phyloP scores from a whole-genome alignment of 2,888 invertebrate genomes.

The Shargacucullia verbasci region DNA sequence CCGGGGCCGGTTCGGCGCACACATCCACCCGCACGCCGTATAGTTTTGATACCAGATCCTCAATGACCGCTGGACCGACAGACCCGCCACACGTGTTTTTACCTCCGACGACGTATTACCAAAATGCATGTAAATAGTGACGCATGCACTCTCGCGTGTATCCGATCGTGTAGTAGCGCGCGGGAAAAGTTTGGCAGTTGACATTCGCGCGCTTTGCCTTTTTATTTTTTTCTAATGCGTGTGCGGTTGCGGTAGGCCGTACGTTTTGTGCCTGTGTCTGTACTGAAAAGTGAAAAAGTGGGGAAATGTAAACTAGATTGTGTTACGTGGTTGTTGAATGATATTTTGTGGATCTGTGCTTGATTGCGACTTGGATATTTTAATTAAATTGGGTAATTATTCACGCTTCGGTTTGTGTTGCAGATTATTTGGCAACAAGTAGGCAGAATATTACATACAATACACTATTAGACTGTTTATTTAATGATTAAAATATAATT shows the following conservation, averaged over 20 bases:
- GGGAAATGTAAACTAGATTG: slow-evolving; percentile 29
- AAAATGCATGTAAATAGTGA: slow-evolving; percentile 83
- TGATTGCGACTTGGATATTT: slow-evolving; percentile 42
- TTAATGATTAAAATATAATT: not conserved
- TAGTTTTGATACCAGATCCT: slow-evolving; percentile 84
- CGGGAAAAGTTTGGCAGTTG: slow-evolving; percentile 75
- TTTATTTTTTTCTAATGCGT: slow-evolving; percentile 58
- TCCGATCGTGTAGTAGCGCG: slow-evolving; percentile 67
- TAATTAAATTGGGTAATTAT: slow-evolving; percentile 42
- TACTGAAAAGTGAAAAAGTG: slow-evolving; percentile 56
- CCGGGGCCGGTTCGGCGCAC: slow-evolving; percentile 84
- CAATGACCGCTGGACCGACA: slow-evolving; percentile 91
- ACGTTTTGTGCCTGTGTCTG: slow-evolving; percentile 53
- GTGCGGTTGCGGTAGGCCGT: slow-evolving; percentile 50
- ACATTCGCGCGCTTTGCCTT: slow-evolving; percentile 71
- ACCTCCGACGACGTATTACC: slow-evolving; percentile 66
- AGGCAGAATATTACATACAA: slow-evolving; percentile 11
- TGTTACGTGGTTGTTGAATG: slow-evolving; percentile 42
- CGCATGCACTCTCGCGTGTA: slow-evolving; percentile 72
- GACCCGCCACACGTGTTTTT: slow-evolving; percentile 89
- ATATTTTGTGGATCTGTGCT: slow-evolving; percentile 51
- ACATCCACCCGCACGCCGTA: slow-evolving; percentile 79
- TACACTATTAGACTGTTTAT: not conserved
- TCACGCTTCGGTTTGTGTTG: slow-evolving; percentile 1
- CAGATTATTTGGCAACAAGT: not conserved